Percentiles rank a stretch among this genome's conserved stretches.
These are phyloP conservation scores for Lethenteron camtschaticum DNA, from an alignment of 2,113 vertebrate species.

Conservation along the genomic window DNA sequence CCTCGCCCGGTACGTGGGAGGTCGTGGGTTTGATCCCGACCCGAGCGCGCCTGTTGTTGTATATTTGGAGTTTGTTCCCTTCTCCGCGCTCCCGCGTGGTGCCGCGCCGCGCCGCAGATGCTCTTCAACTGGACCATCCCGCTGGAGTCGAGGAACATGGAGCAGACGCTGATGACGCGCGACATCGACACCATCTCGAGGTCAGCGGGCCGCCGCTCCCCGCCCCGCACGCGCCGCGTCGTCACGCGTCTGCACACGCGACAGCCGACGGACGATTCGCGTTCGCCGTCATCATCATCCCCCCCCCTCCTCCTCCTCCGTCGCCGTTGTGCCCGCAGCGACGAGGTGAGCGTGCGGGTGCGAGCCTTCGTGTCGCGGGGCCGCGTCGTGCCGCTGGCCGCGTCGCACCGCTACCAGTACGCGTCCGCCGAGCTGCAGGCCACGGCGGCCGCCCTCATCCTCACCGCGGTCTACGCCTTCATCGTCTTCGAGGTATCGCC, in stretches of 20 bases:
- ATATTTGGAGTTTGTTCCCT: neutral
- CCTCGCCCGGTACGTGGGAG: neutral
- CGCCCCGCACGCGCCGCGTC: too few species aligned
- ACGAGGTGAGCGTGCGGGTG: constrained; percentile 34
- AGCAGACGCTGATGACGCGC: constrained; percentile 36
- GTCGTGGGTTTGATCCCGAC: neutral
- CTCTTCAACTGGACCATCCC: constrained; percentile 68
- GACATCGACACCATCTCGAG: constrained; percentile 62
- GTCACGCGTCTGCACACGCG: too few species aligned
- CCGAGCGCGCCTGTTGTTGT: neutral
- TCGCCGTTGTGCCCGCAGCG: constrained; percentile 23
- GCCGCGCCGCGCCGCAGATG: constrained; percentile 29
- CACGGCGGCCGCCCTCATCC: constrained; percentile 50
- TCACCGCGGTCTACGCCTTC: constrained; percentile 61
- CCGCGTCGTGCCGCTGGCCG: constrained; percentile 44
- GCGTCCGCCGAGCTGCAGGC: constrained; percentile 60
- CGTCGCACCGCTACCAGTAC: constrained; percentile 55
- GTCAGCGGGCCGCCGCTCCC: constrained; percentile 21
- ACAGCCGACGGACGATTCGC: too few species aligned
- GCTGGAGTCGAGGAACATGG: constrained; percentile 35
- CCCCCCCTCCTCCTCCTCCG: neutral
- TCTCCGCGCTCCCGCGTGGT: constrained; percentile 8
- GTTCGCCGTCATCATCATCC: neutral
- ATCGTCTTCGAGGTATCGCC: constrained; percentile 71
- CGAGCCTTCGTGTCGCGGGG: constrained; percentile 42